These are phyloP conservation scores for Gymnarchus niloticus DNA, from an alignment of 2,113 vertebrate genomes.

Conservation along the genomic window DNA sequence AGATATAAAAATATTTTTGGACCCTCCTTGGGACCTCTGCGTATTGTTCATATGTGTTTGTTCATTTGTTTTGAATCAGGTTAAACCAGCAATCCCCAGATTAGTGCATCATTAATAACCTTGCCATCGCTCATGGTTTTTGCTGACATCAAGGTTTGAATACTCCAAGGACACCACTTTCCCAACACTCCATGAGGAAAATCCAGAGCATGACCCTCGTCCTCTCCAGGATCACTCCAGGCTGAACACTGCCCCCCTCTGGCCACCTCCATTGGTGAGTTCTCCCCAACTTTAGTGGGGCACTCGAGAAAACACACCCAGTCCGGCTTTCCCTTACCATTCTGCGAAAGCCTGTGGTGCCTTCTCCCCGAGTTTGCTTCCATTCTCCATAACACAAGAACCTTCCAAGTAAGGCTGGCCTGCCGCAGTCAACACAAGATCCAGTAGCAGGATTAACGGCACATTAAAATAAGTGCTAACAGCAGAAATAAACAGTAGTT, in stretches of 20 bases:
- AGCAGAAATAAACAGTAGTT: neutral
- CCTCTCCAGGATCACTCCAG: neutral
- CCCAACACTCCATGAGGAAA: neutral
- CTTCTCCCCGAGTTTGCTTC: neutral
- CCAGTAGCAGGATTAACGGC: neutral
- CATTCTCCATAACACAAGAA: neutral
- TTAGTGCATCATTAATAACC: conserved; percentile 10
- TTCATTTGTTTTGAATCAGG: conserved; percentile 29
- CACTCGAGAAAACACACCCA: neutral
- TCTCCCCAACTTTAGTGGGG: neutral
- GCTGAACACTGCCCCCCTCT: neutral
- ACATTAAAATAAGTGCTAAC: neutral
- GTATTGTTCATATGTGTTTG: neutral
- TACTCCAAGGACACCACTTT: neutral
- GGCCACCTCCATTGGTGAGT: neutral
- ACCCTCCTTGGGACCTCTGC: neutral
- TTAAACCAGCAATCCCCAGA: neutral
- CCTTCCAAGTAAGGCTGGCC: neutral
- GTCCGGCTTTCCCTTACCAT: neutral
- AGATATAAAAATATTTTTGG: neutral
- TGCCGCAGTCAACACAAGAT: neutral
- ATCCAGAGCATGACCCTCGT: neutral
- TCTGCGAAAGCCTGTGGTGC: neutral
- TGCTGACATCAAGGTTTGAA: neutral
- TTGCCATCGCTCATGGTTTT: conserved; percentile 32